Percentiles rank a stretch among this genome's conserved stretches.
Evolutionary conservation across 2,113 vertebrate species (phyloP).

Genomic region (Ranitomeya variabilis): DNA sequence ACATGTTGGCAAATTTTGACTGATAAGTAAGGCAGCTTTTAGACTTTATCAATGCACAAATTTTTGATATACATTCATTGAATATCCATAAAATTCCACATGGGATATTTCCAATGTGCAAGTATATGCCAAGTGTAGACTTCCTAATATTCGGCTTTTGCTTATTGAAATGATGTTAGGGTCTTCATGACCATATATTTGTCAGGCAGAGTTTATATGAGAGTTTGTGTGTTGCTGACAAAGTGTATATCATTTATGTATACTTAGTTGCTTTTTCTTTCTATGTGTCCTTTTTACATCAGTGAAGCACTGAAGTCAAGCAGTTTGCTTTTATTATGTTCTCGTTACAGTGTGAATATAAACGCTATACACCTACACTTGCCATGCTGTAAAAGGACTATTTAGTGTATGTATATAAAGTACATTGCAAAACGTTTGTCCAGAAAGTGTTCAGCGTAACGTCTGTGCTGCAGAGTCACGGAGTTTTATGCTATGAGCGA

Average conservation of each 20-base stretch:
- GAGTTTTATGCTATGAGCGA: background rate
- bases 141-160: background rate
- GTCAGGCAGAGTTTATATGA: background rate
- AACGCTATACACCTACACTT: background rate
- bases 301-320: background rate
- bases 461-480: background rate
- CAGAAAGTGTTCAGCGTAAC: background rate
- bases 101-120: background rate
- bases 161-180: too few species aligned
- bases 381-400: background rate
- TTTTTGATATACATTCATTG: background rate
- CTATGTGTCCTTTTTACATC: background rate
- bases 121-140: background rate
- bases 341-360: background rate
- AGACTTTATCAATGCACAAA: background rate
- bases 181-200: background rate
- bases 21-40: too few species aligned
- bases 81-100: too few species aligned
- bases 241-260: background rate
- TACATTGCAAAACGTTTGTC: background rate
- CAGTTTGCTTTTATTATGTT: slow-evolving; percentile 4
- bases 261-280: background rate
- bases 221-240: background rate
- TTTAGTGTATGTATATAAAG: background rate
- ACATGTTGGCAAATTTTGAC: too few species aligned